Percentiles rank a stretch among this genome's conserved stretches.
These are phyloP conservation scores for Enoplosus armatus DNA, from an alignment of 2,797 vertebrate genomes.

Conservation along the genomic window DNA sequence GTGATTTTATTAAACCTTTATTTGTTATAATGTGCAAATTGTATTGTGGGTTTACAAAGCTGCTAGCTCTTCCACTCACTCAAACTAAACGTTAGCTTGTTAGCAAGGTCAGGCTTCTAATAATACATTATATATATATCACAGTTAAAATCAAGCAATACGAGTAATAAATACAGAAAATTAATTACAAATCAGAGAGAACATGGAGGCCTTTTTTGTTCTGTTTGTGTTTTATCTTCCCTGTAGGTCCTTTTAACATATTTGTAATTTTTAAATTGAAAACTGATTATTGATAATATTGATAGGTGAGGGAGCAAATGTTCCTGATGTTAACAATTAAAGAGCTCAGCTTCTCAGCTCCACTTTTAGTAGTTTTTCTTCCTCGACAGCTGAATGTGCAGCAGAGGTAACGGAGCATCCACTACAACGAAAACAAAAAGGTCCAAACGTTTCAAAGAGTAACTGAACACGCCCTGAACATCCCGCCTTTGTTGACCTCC, in stretches of 20 bases:
- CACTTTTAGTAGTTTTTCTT: neutral
- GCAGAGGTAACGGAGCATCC: neutral
- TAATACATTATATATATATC: neutral
- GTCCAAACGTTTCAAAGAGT: neutral
- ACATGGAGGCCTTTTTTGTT: neutral
- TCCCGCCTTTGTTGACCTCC: neutral
- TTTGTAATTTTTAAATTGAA: neutral
- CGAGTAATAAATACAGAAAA: conserved; percentile 12
- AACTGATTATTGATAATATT: neutral
- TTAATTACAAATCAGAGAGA: neutral
- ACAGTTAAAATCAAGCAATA: conserved; percentile 19
- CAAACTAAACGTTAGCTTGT: neutral
- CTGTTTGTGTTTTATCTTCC: neutral
- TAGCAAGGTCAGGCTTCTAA: neutral
- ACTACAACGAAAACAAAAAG: neutral
- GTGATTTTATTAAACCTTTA: conserved; percentile 24
- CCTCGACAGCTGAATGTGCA: neutral
- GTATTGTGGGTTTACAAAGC: conserved; percentile 14
- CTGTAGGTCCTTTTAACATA: neutral
- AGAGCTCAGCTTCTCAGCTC: neutral
- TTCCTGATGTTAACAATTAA: neutral
- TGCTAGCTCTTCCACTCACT: neutral
- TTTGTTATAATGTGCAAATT: conserved; percentile 31
- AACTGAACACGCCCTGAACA: neutral
- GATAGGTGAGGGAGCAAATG: neutral